phyloP scores from a whole-genome alignment of 2,797 vertebrate species.

The Salmo trutta region DNA sequence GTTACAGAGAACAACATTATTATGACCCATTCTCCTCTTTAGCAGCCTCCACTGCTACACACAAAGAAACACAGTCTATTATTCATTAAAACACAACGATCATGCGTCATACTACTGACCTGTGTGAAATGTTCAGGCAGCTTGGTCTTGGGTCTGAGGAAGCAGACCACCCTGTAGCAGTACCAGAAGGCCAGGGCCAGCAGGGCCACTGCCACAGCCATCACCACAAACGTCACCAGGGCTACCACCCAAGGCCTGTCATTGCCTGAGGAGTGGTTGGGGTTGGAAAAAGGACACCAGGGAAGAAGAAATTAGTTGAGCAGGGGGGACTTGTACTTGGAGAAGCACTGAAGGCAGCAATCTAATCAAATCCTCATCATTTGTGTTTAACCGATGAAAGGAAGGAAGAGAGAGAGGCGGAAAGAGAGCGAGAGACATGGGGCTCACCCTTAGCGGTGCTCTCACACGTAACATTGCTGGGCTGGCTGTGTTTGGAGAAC shows the following conservation, averaged over 20 bases:
- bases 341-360: not conserved
- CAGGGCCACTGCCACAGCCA: conserved; percentile 10
- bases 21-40: too few relatives aligned
- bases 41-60: too few relatives aligned
- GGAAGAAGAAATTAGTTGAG: not conserved
- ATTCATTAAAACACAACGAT: not conserved
- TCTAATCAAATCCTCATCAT: not conserved
- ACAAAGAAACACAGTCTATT: not conserved
- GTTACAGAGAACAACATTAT: not conserved
- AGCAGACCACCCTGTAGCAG: conserved; percentile 39
- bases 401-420: not conserved
- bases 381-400: not conserved
- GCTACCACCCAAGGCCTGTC: conserved; percentile 39
- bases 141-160: conserved; percentile 48
- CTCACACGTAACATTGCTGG: conserved; percentile 54
- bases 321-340: not conserved
- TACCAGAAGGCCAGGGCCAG: conserved; percentile 30
- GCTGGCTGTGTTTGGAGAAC: conserved; percentile 21
- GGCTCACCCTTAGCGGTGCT: conserved; percentile 36
- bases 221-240: conserved; percentile 15
- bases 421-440: not conserved
- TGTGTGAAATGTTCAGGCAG: conserved; percentile 49
- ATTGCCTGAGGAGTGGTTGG: conserved; percentile 33
- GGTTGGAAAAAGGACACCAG: not conserved
- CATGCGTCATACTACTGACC: conserved; percentile 32